Base-by-base conservation (phyloP, 2,113 vertebrate genomes). In the Dicaeum eximium region DNA sequence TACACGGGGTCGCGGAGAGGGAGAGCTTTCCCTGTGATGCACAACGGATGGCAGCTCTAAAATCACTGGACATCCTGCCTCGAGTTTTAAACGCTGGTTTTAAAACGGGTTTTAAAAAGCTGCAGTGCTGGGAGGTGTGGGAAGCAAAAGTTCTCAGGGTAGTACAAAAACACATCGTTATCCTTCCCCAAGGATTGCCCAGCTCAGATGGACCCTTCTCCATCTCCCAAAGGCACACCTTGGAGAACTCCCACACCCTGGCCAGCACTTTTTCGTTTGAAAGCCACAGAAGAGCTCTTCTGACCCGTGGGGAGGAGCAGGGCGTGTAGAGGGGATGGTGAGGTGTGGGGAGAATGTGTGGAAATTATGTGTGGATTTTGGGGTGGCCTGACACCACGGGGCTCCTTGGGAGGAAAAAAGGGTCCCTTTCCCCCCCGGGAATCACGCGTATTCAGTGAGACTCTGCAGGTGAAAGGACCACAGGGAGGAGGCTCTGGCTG, bases 251-350 rank as follows among this genome's bases (percentile, higher is more conserved):
- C 9, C 62, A 31, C 9, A 7, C 5, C 15, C 17, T 21, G 5
- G 47, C 8, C 54, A 35, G 31, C 40, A 10, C 25, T 20, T 35
- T 9, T 31, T 69, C 30, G 1, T 35, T 42, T 62, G 30, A 33
- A 71, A 75, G 12, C 5, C 21, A 13, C 56, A 16, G 37, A 28
- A 78, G 31, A 66, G 12, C 28, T 74, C 42, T 62, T 65, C 27
- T 62, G 21, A 35, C 3, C 20, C 1, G 1, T 1, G 4, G 10
- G 5, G 8, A 9, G 21, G 5, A 38, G 17, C 38, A 9, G 28
- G 37, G 13, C 9, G 25, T 27, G 35, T 9, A 17, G 28, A 51
- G 17, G 28, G 53, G 21, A 6, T 15, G 38, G 14, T 47, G 53
- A 60, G 8, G 14, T 12, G 7, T 8, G 2, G 6, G 5, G 42